Conservation (phyloP, 2,113 vertebrate species). For the Cervus canadensis region DNA sequence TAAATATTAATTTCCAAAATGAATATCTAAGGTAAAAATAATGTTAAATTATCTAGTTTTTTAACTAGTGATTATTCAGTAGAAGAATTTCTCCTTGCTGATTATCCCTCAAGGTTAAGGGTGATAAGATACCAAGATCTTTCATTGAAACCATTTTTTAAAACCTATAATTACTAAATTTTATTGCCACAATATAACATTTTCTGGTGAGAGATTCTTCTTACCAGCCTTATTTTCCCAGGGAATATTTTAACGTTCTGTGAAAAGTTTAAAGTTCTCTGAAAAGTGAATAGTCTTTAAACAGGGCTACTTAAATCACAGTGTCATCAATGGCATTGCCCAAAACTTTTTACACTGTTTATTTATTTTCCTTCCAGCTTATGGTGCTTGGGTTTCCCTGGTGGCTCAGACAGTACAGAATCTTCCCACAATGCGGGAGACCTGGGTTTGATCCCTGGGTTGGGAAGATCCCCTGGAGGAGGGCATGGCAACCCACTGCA, state of each 20-base stretch:
- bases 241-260: neutral
- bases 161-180: neutral
- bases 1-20: constrained; percentile 10
- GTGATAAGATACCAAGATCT: neutral
- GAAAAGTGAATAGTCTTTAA: neutral
- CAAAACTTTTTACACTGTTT: neutral
- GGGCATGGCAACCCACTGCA: neutral
- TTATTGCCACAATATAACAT: neutral
- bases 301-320: neutral
- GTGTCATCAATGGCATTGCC: neutral
- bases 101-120: constrained; percentile 7
- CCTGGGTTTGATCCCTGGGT: neutral
- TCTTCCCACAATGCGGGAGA: neutral
- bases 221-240: neutral
- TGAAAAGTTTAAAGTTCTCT: neutral
- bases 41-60: constrained; percentile 33
- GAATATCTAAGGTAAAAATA: neutral
- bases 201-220: neutral
- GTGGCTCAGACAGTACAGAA: neutral
- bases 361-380: neutral
- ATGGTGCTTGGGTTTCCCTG: neutral
- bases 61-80: constrained; percentile 38
- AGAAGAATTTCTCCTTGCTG: neutral
- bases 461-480: neutral
- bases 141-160: constrained; percentile 14